phyloP scores from a whole-genome alignment of 2,888 invertebrate species.

The Liodrosophila aerea region DNA sequence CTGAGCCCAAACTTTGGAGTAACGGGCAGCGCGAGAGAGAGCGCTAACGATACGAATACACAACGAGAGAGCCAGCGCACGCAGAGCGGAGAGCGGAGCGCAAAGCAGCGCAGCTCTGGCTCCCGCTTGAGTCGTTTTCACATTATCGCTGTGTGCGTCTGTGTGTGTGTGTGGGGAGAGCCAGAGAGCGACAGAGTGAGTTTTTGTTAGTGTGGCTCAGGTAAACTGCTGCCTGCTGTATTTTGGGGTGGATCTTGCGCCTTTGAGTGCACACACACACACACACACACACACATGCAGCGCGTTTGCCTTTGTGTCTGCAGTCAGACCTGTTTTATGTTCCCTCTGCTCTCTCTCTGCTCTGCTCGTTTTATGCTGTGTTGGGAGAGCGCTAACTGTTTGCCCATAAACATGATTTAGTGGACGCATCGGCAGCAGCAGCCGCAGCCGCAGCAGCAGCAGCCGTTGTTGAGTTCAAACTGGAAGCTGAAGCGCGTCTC shows the following conservation, averaged over 20 bases:
- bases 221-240: conserved; percentile 29
- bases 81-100: conserved; percentile 7
- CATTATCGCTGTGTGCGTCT: neutral
- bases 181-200: conserved; percentile 6
- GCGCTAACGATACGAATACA: conserved; percentile 3
- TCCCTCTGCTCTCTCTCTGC: neutral
- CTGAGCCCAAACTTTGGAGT: conserved; percentile 51
- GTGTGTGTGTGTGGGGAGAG: conserved; percentile 1
- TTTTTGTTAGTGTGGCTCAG: conserved; percentile 19
- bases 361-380: conserved; percentile 12
- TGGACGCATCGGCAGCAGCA: conserved; percentile 28
- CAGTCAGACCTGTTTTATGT: conserved; percentile 48
- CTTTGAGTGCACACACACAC: conserved; percentile 38
- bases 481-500: conserved; percentile 41
- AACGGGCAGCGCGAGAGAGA: conserved; percentile 25
- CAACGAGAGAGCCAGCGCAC: conserved; percentile 11
- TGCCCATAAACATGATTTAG: conserved; percentile 54
- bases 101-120: conserved; percentile 13
- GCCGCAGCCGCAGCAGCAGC: conserved; percentile 24
- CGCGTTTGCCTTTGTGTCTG: conserved; percentile 40
- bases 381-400: conserved; percentile 38
- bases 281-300: conserved; percentile 15
- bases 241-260: conserved; percentile 59
- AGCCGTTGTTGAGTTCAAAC: no score
- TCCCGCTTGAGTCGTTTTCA: conserved; percentile 34